phyloP scores from a whole-genome alignment of 92 coral and sea anemone genomes.

The Porites divaricata region DNA sequence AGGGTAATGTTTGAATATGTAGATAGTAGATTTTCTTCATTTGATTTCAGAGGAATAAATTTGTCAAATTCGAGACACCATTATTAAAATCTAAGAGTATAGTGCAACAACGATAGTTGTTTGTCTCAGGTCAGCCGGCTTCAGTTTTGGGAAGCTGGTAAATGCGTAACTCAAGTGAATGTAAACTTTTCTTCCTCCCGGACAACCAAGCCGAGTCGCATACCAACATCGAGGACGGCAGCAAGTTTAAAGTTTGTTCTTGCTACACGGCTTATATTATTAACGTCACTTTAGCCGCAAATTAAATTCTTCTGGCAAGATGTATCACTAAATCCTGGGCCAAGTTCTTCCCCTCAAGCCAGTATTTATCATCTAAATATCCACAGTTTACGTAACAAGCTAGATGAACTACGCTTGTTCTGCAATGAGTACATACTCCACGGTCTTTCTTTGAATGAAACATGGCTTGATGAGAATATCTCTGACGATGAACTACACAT shows the following conservation, averaged over 20 bases:
- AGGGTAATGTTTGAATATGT: too few relatives aligned
- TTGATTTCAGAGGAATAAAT: too few relatives aligned
- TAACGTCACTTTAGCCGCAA: conserved; percentile 9
- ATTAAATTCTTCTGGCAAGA: conserved; percentile 21
- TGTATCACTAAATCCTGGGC: conserved; percentile 39
- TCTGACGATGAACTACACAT: conserved; percentile 51
- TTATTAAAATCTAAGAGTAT: too few relatives aligned
- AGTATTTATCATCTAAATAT: conserved; percentile 41
- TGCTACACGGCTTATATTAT: conserved; percentile 15
- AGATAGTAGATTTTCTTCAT: too few relatives aligned
- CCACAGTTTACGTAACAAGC: conserved; percentile 58
- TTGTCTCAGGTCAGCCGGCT: conserved; percentile 4
- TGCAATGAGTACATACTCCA: conserved; percentile 67
- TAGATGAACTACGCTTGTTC: conserved; percentile 70
- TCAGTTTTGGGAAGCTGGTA: neutral
- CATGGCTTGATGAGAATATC: conserved; percentile 71
- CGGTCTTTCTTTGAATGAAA: conserved; percentile 60
- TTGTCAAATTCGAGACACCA: too few relatives aligned
- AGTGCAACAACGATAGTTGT: too few relatives aligned
- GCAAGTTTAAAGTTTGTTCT: neutral
- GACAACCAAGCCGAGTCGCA: neutral
- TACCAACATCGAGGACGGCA: neutral
- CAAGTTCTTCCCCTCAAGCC: neutral
- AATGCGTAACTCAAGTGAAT: conserved; percentile 15
- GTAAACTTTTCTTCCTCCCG: conserved; percentile 9